These are phyloP conservation scores for Oligia latruncula DNA, from an alignment of 2,888 invertebrate genomes.

Conservation along the genomic window DNA sequence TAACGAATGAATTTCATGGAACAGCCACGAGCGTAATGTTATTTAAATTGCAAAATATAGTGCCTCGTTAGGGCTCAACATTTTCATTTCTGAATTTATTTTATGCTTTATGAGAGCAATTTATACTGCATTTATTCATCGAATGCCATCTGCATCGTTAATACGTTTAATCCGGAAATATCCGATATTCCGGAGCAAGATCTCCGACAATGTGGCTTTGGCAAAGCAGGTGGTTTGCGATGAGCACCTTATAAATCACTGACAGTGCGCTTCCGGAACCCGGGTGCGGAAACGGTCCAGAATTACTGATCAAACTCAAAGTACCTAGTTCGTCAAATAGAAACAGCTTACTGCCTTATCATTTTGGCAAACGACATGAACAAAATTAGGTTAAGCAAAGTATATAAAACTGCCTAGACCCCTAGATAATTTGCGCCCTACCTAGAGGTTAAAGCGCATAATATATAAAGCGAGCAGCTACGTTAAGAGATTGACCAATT, in stretches of 20 bases:
- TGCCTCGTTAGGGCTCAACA: slow-evolving; percentile 19
- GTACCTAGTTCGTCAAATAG: not conserved
- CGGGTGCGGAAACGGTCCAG: not conserved
- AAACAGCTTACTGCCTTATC: not conserved
- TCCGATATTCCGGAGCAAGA: not conserved
- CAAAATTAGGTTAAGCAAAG: slow-evolving; percentile 9
- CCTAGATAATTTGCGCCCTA: slow-evolving; percentile 59
- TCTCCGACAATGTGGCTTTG: not conserved
- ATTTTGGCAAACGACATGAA: slow-evolving; percentile 1
- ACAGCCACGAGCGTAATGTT: not conserved
- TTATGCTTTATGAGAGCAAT: slow-evolving; percentile 11
- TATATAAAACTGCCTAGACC: slow-evolving; percentile 41
- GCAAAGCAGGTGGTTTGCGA: slow-evolving; percentile 22
- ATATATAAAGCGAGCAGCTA: slow-evolving; percentile 64
- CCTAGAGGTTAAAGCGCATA: slow-evolving; percentile 61
- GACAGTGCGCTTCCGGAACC: slow-evolving; percentile 1
- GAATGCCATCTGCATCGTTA: slow-evolving; percentile 3
- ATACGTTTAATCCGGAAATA: slow-evolving; percentile 6
- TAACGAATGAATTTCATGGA: not conserved
- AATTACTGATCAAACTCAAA: slow-evolving; percentile 16
- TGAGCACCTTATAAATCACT: slow-evolving; percentile 17
- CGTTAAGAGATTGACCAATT: slow-evolving; percentile 79
- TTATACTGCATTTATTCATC: slow-evolving; percentile 2
- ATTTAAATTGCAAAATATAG: slow-evolving; percentile 35
- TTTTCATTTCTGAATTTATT: slow-evolving; percentile 32